A percentile compares a stretch with the other conserved stretches of the same genome.
Conservation (phyloP, 35 echinoderm and acorn worm species). For the Ophiothrix spiculata region DNA sequence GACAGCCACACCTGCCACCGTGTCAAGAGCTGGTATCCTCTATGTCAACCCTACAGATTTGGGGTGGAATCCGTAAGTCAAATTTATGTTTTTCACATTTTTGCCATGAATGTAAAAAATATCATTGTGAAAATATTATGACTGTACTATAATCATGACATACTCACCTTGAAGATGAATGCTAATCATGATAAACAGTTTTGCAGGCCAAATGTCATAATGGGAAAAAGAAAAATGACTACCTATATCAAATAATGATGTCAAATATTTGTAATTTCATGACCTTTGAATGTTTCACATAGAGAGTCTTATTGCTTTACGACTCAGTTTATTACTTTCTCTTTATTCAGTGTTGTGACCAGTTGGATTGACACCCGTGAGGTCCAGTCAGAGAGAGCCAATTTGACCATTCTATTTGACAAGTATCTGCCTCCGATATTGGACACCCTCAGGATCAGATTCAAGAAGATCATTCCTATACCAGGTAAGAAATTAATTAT, state of each 20-base stretch:
- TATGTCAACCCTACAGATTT: constrained; percentile 98
- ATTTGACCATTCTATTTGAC: constrained; percentile 97
- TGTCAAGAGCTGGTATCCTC: constrained; percentile 97
- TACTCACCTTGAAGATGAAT: no score
- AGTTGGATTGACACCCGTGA: constrained; percentile 99
- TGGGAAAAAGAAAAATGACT: no score
- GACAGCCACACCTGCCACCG: constrained; percentile 94
- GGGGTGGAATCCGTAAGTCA: constrained; percentile 98
- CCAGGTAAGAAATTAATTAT: constrained; percentile 56
- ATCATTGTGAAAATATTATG: no score
- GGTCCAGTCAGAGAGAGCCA: constrained; percentile 93
- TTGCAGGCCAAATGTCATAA: no score
- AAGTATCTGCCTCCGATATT: constrained; percentile 85
- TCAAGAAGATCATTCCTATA: constrained; percentile 99
- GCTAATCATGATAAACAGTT: no score
- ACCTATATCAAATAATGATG: no score
- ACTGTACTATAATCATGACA: no score
- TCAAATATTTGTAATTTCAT: no score
- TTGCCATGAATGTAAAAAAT: no score
- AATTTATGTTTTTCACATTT: not conserved
- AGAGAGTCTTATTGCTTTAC: not conserved
- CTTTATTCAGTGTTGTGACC: constrained; percentile 70
- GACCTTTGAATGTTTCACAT: no score
- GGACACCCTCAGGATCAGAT: constrained; percentile 82
- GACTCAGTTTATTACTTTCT: not conserved